phyloP scores from a whole-genome alignment of 1,140 invertebrate species.

The Zaprionus ghesquierei region DNA sequence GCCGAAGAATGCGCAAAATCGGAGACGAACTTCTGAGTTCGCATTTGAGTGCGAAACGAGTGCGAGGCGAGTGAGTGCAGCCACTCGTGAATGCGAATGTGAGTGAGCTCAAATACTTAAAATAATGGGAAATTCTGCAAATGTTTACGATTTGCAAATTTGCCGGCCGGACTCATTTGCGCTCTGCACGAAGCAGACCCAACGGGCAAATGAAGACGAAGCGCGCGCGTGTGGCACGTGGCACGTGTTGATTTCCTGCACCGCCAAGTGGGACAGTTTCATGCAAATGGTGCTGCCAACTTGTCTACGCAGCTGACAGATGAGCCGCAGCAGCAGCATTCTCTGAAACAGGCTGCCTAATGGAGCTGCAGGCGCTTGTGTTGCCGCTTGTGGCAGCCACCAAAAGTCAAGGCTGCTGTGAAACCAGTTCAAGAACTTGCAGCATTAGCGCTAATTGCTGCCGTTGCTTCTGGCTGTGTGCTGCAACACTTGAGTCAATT shows the following conservation, averaged over 20 bases:
- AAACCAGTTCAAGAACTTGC: not conserved
- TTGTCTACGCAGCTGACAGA: constrained; percentile 2
- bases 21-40: not conserved
- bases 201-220: constrained; percentile 14
- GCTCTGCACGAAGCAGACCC: not conserved
- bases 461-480: not conserved
- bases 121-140: constrained; percentile 24
- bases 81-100: not conserved
- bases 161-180: constrained; percentile 23
- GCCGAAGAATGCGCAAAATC: constrained; percentile 26
- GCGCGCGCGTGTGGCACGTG: constrained; percentile 4
- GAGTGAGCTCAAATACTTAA: constrained; percentile 4
- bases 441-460: not conserved
- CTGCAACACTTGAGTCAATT: not conserved
- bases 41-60: not conserved
- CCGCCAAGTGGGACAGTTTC: constrained; percentile 21
- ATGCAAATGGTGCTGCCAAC: constrained; percentile 15
- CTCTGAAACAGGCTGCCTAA: not conserved
- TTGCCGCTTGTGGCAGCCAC: not conserved
- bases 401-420: not conserved
- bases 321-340: not conserved
- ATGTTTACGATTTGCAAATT: constrained; percentile 41
- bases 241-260: constrained; percentile 34
- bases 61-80: not conserved
- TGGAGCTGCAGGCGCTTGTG: not conserved